These are phyloP conservation scores for Tenthredo distinguenda DNA, from an alignment of 2,888 invertebrate genomes.

Conservation along the genomic window DNA sequence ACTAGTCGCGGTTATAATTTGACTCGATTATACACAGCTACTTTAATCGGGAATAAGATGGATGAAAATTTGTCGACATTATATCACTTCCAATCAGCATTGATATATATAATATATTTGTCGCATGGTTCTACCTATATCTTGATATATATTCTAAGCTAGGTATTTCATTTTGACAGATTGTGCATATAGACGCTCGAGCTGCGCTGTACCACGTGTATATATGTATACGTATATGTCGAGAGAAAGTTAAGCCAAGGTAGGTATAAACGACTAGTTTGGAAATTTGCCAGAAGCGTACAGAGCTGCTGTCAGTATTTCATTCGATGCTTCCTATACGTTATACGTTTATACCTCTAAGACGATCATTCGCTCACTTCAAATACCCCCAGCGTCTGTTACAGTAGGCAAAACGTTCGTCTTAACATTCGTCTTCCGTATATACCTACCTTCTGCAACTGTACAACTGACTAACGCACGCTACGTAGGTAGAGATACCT, in stretches of 20 bases:
- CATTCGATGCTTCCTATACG: conserved; percentile 45
- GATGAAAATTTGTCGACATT: conserved; percentile 31
- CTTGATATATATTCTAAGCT: conserved; percentile 16
- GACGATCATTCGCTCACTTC: conserved; percentile 25
- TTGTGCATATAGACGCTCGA: background rate
- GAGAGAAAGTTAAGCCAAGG: conserved; percentile 48
- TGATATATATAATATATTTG: conserved; percentile 23
- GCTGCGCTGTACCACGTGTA: background rate
- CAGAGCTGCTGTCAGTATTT: conserved; percentile 42
- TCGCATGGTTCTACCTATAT: background rate
- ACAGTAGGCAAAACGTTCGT: conserved; percentile 19
- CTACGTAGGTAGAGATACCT: background rate
- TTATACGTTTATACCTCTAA: background rate
- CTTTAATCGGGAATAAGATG: conserved; percentile 1
- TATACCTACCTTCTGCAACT: background rate
- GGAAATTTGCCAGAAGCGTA: conserved; percentile 51
- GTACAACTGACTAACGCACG: conserved; percentile 9
- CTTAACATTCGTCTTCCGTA: conserved; percentile 42
- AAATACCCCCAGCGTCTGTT: background rate
- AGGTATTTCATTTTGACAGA: conserved; percentile 49
- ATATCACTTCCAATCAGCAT: conserved; percentile 28
- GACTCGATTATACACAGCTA: background rate
- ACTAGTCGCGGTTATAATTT: background rate
- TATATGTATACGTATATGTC: background rate
- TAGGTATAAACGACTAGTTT: conserved; percentile 45